Base-by-base conservation (phyloP, 2,113 vertebrate species). In the Mormoops blainvillei region DNA sequence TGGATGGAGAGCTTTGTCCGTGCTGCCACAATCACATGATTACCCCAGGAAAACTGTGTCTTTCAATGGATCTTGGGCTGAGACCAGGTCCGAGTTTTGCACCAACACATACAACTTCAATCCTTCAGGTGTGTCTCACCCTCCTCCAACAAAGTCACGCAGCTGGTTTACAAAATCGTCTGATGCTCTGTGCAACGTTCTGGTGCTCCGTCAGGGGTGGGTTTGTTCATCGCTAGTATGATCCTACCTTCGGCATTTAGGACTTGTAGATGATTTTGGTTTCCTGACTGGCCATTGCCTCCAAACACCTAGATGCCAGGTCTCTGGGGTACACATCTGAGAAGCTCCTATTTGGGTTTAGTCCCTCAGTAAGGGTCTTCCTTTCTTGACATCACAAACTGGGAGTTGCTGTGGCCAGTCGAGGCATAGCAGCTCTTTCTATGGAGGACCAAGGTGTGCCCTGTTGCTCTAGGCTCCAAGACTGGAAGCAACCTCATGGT, bases 241-340 rank as follows among this genome's bases (percentile, higher is more conserved):
- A 97, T 98, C 19, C 94, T 97, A 14, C 20, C 93, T 68, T 98
- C 98, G 99, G 65, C 96, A 87, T 98, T 98, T 97, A 99, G 41
- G 80, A 98, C 98, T 95, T 99, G 98, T 3, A 99, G 93, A 84
- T 98, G 98, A 89, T 98, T 97, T 87, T 98, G 98, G 97, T 99
- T 99, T 41, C 98, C 98, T 2, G 94, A 98, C 70, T 98, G 98
- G 67, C 98, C 96, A 0, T 99, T 99, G 0, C 98, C 99, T 33
- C 98, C 98, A 95, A 99, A 99, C 31, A 99, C 98, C 98, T 98
- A 99, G 14, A 99, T 96, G n/a, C 98, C 43, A 99, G 97, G 97
- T 99, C 98, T 88, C 99, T 97, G 50, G 98, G 71, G 38, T 99
- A 94, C 0, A 98, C 98, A 91, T 99, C 97, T 68, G 98, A 98